Evolutionary conservation across 2,113 vertebrate species (phyloP).

Genomic region (Hystrix cristata): DNA sequence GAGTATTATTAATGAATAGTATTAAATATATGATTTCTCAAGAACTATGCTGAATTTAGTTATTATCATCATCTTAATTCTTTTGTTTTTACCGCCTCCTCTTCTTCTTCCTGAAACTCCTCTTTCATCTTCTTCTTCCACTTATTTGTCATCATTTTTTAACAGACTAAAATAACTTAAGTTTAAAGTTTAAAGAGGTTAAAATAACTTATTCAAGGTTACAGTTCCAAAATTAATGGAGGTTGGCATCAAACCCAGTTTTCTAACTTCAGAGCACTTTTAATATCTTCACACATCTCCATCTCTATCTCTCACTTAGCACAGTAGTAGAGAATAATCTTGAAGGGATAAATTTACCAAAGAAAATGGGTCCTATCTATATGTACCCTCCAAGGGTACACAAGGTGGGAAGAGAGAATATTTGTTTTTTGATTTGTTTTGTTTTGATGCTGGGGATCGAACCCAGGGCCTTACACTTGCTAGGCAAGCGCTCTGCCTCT

Average conservation of each 20-base stretch:
- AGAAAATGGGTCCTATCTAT: neutral
- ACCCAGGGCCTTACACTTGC: no score
- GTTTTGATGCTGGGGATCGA: no score
- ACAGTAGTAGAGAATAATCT: neutral
- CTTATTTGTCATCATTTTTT: neutral
- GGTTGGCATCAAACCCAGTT: neutral
- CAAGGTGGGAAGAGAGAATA: neutral
- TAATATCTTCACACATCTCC: neutral
- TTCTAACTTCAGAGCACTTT: neutral
- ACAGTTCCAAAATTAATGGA: neutral
- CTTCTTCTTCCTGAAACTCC: neutral
- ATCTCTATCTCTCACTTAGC: neutral
- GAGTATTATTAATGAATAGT: neutral
- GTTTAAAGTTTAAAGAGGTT: neutral
- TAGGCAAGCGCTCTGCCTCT: no score
- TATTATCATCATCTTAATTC: neutral
- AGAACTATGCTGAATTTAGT: neutral
- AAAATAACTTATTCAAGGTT: neutral
- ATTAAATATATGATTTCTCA: slow-evolving; percentile 27
- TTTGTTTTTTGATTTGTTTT: no score
- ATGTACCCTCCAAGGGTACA: neutral
- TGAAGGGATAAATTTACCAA: neutral
- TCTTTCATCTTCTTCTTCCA: neutral
- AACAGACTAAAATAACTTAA: neutral
- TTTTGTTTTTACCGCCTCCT: neutral